Conservation (phyloP, 2,797 vertebrate species). For the Perodicticus potto region DNA sequence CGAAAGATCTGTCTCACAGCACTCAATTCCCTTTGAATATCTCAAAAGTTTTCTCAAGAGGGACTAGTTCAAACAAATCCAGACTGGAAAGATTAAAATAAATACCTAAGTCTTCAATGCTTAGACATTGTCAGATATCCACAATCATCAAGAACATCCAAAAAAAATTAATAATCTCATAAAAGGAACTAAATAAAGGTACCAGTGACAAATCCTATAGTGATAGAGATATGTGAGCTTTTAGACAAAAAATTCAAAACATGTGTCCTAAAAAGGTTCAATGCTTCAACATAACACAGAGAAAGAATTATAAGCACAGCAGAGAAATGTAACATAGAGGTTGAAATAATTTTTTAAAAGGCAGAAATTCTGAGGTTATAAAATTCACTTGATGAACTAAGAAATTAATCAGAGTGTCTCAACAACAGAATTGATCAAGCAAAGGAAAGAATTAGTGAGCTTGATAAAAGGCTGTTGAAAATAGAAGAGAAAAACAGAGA, state of each 20-base stretch:
- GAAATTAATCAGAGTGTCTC: neutral
- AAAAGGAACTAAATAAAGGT: neutral
- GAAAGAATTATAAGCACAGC: neutral
- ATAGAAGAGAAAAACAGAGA: neutral
- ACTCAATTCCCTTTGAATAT: neutral
- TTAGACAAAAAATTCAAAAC: too few species aligned
- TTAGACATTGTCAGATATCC: neutral
- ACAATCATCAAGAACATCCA: neutral
- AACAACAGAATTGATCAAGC: neutral
- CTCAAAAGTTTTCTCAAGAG: neutral
- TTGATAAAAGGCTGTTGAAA: neutral
- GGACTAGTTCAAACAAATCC: neutral
- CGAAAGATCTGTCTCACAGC: neutral
- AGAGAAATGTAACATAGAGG: neutral
- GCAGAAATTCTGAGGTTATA: neutral
- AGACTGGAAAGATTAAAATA: neutral
- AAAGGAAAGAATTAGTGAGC: neutral
- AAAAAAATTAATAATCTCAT: neutral
- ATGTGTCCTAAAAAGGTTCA: neutral
- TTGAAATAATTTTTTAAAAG: neutral
- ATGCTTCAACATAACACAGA: neutral
- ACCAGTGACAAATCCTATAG: neutral
- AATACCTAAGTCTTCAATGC: neutral
- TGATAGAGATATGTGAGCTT: neutral
- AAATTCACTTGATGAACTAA: neutral